These are phyloP conservation scores for Leptinotarsa haldemani DNA, from an alignment of 2,888 invertebrate genomes.

Conservation along the genomic window DNA sequence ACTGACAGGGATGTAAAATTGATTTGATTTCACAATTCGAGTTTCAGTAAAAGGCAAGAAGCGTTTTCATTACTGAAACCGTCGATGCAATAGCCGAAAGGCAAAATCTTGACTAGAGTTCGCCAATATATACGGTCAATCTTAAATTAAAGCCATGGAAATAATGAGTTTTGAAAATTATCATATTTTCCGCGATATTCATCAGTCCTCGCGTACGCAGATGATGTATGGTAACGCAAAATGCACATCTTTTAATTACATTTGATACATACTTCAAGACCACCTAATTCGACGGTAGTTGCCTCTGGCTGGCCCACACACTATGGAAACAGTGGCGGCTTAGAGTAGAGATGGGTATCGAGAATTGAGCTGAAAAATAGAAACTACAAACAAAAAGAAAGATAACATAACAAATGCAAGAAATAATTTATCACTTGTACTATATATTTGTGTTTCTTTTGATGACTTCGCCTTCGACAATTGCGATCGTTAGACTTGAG, in stretches of 20 bases:
- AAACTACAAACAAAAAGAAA: too few species aligned
- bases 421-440: too few species aligned
- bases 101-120: background rate
- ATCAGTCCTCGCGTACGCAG: conserved; percentile 19
- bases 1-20: too few species aligned
- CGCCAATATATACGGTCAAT: background rate
- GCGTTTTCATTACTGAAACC: background rate
- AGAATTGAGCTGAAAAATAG: too few species aligned
- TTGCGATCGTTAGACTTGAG: too few species aligned
- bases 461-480: too few species aligned
- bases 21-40: too few species aligned
- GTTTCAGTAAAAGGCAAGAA: background rate
- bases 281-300: conserved; percentile 38
- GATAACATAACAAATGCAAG: too few species aligned
- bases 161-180: conserved; percentile 20
- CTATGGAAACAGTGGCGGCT: conserved; percentile 16
- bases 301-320: conserved; percentile 40
- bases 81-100: background rate
- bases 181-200: conserved; percentile 20
- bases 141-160: conserved; percentile 2
- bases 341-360: background rate
- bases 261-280: conserved; percentile 40
- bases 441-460: too few species aligned
- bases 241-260: conserved; percentile 46
- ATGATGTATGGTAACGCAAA: conserved; percentile 32